A percentile compares a stretch with the other conserved stretches of the same genome.
Evolutionary conservation across 2,888 invertebrate species (phyloP).

Genomic region (Caenorhabditis sinica): DNA sequence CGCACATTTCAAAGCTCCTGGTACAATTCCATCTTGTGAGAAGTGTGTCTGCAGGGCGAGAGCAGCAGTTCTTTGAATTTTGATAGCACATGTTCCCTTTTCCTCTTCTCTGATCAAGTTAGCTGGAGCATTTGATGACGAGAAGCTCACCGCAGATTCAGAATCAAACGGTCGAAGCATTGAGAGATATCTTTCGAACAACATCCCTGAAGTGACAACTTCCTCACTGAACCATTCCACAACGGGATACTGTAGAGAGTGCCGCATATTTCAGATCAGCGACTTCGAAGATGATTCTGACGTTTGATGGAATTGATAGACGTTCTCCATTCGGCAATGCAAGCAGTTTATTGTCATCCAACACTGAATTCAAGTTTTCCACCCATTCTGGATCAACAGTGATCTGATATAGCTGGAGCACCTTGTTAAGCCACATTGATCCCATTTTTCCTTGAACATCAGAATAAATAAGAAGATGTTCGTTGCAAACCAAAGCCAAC

Average conservation of each 20-base stretch:
- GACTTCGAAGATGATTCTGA: slow-evolving; percentile 82
- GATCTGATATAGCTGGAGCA: slow-evolving; percentile 98
- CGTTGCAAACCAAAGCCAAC: slow-evolving; percentile 80
- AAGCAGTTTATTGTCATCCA: slow-evolving; percentile 98
- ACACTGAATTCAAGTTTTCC: slow-evolving; percentile 98
- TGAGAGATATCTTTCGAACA: slow-evolving; percentile 95
- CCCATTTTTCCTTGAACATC: slow-evolving; percentile 78
- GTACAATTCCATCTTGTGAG: slow-evolving; percentile 93
- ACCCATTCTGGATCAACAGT: slow-evolving; percentile 99
- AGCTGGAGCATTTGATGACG: slow-evolving; percentile 55
- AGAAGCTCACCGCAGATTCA: slow-evolving; percentile 73
- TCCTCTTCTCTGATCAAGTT: slow-evolving; percentile 64
- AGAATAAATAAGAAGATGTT: slow-evolving; percentile 80
- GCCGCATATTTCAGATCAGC: slow-evolving; percentile 99
- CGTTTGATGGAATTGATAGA: slow-evolving; percentile 96
- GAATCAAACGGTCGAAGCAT: slow-evolving; percentile 86
- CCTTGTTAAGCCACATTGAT: slow-evolving; percentile 84
- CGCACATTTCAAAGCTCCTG: slow-evolving; percentile 93
- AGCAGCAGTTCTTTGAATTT: slow-evolving; percentile 91
- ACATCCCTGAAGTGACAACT: slow-evolving; percentile 96
- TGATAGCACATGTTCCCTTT: slow-evolving; percentile 82
- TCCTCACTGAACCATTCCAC: slow-evolving; percentile 99
- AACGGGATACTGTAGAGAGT: slow-evolving; percentile 98
- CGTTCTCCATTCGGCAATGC: slow-evolving; percentile 99
- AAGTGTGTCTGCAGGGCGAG: slow-evolving; percentile 92